Conservation (phyloP, 1,140 invertebrate genomes). For the Cydia fagiglandana region DNA sequence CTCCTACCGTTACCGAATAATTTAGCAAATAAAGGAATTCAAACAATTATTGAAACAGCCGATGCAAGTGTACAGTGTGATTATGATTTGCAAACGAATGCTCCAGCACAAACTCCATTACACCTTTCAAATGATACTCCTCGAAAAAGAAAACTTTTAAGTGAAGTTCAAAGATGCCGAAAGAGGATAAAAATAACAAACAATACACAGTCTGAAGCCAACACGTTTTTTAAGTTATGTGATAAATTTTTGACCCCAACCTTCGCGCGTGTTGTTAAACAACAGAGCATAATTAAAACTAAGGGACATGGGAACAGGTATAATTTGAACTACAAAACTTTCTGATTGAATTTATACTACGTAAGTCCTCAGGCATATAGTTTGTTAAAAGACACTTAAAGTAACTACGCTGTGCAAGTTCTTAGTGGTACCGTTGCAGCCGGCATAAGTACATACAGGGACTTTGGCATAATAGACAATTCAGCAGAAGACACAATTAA, state of each 20-base stretch:
- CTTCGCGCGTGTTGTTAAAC: background rate
- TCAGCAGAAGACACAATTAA: too few species aligned
- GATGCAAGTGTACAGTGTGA: conserved; percentile 13
- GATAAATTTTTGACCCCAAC: conserved; percentile 15
- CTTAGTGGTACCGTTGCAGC: too few species aligned
- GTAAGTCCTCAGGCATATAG: too few species aligned
- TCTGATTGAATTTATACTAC: too few species aligned
- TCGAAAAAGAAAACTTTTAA: conserved; percentile 19
- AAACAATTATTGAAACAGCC: conserved; percentile 7
- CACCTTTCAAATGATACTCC: conserved; percentile 18
- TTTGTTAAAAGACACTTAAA: too few species aligned
- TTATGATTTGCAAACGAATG: conserved; percentile 7
- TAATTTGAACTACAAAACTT: too few species aligned
- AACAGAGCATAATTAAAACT: background rate
- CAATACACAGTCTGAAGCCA: conserved; percentile 6
- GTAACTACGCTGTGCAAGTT: too few species aligned
- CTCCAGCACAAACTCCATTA: background rate
- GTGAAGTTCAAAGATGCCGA: conserved; percentile 2
- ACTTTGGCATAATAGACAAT: too few species aligned
- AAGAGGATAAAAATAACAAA: conserved; percentile 12
- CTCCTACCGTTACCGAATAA: background rate
- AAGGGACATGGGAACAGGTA: too few species aligned
- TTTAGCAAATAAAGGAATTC: background rate
- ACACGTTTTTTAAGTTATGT: conserved; percentile 19
- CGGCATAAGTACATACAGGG: too few species aligned